A percentile compares a stretch with the other conserved stretches of the same genome.
phyloP scores from a whole-genome alignment of 2,797 vertebrate genomes.

The Glossophaga mutica region DNA sequence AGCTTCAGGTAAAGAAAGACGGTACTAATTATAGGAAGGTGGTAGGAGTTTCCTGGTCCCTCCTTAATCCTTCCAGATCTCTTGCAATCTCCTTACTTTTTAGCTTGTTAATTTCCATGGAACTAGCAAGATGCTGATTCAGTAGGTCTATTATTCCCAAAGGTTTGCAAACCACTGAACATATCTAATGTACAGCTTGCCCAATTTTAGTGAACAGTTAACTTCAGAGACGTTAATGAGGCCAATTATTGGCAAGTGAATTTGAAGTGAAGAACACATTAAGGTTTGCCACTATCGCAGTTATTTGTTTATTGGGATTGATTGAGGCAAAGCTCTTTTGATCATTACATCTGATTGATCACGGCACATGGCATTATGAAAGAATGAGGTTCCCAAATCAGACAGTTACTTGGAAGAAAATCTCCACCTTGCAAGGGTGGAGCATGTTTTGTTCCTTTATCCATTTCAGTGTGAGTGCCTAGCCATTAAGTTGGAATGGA shows the following conservation, averaged over 20 bases:
- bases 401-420: constrained; percentile 59
- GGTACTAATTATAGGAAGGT: constrained; percentile 34
- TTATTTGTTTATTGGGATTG: constrained; percentile 73
- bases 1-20: constrained; percentile 33
- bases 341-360: constrained; percentile 74
- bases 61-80: background rate
- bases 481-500: constrained; percentile 73
- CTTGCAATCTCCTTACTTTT: constrained; percentile 39
- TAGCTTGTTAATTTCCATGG: constrained; percentile 52
- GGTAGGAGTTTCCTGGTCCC: background rate
- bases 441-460: constrained; percentile 59
- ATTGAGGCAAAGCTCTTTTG: constrained; percentile 73
- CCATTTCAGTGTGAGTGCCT: constrained; percentile 52
- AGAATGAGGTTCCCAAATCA: constrained; percentile 61
- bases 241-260: constrained; percentile 76
- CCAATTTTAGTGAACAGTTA: constrained; percentile 68
- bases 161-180: constrained; percentile 63
- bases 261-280: constrained; percentile 65
- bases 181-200: constrained; percentile 56
- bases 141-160: constrained; percentile 63
- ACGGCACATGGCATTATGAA: constrained; percentile 62
- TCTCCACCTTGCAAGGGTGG: constrained; percentile 68
- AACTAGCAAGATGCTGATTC: constrained; percentile 66
- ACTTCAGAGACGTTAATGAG: constrained; percentile 68
- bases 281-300: constrained; percentile 69